Evolutionary conservation across 2,113 vertebrate genomes (phyloP).

Genomic region (Globicephala melas): DNA sequence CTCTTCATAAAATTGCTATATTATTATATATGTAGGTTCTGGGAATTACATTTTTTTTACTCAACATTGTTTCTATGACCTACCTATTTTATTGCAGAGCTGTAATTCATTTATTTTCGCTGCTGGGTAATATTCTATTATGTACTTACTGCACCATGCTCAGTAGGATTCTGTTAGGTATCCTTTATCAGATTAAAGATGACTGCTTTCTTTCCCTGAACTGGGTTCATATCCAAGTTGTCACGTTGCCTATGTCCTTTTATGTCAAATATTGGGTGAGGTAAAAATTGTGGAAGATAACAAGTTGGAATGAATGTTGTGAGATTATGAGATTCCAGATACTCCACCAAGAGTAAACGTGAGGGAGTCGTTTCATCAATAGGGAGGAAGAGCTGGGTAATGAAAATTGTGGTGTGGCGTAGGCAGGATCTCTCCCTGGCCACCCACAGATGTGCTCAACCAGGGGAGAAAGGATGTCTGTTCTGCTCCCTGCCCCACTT

Average conservation of each 20-base stretch:
- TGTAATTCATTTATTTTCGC: neutral
- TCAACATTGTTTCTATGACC: neutral
- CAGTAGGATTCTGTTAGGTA: neutral
- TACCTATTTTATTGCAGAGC: neutral
- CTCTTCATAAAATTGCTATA: conserved; percentile 10
- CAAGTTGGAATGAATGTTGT: neutral
- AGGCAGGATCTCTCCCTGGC: neutral
- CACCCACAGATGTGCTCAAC: neutral
- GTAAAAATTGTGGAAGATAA: neutral
- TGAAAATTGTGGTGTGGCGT: neutral
- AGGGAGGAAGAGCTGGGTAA: neutral
- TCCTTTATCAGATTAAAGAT: neutral
- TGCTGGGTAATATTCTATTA: neutral
- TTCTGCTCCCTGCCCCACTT: accelerated
- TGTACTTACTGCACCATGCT: neutral
- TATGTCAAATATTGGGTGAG: neutral
- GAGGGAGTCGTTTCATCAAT: neutral
- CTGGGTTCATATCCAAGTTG: neutral
- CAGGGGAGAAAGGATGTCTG: neutral
- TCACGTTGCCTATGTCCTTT: neutral
- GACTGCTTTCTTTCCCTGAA: neutral
- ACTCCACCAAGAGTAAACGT: neutral
- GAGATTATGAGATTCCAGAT: neutral
- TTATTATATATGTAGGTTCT: neutral
- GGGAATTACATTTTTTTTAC: neutral